Evolutionary conservation across 2,797 vertebrate genomes (phyloP).

Genomic region (Silurus aristotelis): DNA sequence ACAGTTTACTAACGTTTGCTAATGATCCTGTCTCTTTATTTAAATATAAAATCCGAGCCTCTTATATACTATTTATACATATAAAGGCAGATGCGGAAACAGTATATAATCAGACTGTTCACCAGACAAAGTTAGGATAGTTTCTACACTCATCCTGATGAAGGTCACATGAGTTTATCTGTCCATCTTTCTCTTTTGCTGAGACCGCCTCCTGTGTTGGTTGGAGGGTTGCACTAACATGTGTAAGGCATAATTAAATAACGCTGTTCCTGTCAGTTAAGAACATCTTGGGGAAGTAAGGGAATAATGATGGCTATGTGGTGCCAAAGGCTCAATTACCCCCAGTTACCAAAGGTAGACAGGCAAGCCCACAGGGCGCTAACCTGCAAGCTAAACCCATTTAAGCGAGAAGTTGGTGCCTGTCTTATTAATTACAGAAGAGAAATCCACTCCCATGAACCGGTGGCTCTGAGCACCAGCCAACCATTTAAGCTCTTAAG

Average conservation of each 20-base stretch:
- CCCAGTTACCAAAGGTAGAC: conserved; percentile 50
- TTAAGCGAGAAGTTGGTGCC: conserved; percentile 52
- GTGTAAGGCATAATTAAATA: conserved; percentile 38
- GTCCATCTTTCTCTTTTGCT: not conserved
- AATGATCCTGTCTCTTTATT: not conserved
- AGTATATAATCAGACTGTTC: not conserved
- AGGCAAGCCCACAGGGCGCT: conserved; percentile 47
- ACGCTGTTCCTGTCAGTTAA: conserved; percentile 60
- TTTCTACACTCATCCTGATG: not conserved
- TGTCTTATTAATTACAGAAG: conserved; percentile 59
- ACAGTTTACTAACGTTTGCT: not conserved
- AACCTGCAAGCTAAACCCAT: conserved; percentile 55
- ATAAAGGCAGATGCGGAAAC: not conserved
- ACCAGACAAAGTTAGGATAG: not conserved
- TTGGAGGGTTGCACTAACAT: conserved; percentile 27
- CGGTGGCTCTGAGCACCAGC: conserved; percentile 59
- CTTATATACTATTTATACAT: not conserved
- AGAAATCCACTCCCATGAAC: conserved; percentile 53
- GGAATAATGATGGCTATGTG: conserved; percentile 55
- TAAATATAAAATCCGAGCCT: not conserved
- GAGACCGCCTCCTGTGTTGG: not conserved
- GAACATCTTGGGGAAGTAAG: conserved; percentile 46
- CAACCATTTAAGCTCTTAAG: conserved; percentile 67
- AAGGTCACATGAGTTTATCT: not conserved
- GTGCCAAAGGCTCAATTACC: conserved; percentile 60